Conservation (phyloP, 2,888 invertebrate genomes). For the Epinotia demarniana region DNA sequence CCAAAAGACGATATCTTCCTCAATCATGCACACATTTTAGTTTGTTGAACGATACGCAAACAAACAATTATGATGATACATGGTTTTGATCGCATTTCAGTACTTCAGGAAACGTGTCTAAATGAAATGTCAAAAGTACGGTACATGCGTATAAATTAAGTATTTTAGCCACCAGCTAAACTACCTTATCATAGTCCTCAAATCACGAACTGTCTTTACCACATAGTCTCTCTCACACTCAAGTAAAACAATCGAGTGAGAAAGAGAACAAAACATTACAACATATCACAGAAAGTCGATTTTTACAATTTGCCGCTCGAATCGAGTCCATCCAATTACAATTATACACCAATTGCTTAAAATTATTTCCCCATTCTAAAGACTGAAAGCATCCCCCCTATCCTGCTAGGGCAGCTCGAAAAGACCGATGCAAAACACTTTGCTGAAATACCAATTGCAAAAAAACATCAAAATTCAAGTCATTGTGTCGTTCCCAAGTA, state of each 20-base stretch:
- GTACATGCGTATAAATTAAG: neutral
- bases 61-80: too few species aligned
- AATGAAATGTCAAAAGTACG: too few species aligned
- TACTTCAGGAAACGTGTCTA: too few species aligned
- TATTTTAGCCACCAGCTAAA: neutral
- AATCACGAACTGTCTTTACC: neutral
- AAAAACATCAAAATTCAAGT: too few species aligned
- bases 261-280: conserved; percentile 2
- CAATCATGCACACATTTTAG: too few species aligned
- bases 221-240: conserved; percentile 7
- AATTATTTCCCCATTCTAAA: neutral
- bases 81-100: too few species aligned
- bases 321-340: conserved; percentile 7
- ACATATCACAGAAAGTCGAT: conserved; percentile 4
- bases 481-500: too few species aligned
- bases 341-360: neutral
- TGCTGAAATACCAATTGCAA: neutral
- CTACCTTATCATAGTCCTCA: neutral
- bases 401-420: neutral
- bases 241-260: neutral
- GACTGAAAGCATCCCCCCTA: neutral
- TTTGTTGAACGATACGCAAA: too few species aligned
- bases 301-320: conserved; percentile 4
- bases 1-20: too few species aligned
- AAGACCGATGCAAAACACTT: neutral